Evolutionary conservation across 2,888 invertebrate species (phyloP), one percentile per base, ranked within the genome.

Genomic region (Leptarthrus brevirostris): DNA sequence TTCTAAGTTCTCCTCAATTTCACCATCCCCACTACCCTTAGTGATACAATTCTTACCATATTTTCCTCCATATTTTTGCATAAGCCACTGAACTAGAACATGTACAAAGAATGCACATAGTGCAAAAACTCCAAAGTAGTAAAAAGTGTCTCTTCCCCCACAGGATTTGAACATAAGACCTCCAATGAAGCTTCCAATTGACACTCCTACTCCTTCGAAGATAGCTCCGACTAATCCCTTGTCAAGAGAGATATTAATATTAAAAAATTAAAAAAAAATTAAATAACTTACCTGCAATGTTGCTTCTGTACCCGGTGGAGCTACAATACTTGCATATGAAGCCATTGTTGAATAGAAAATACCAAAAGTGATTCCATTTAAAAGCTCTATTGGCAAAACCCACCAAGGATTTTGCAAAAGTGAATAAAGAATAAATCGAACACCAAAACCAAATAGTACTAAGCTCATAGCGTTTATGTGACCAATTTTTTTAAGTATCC

Each of bases 351-450:
- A 90, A 83, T 93, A 96, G 80, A 93, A 93, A 81, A 96, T 88
- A 18, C 96, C 96, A 82, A 94, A 93, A 0, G 96, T 95, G 20
- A 96, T 86, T 0, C 97, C 96, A 84, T 97, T 95, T 6, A 93
- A 85, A 75, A 95, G 83, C 84, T 97, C 97, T 69, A 97, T 90
- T 0, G 94, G 91, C 74, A 97, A 86, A 56, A 93, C 90, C 87
- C 89, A 90, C 95, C 96, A 96, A 0, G 94, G 91, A 83, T 95
- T 91, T 0, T 86, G 86, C 70, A 96, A 84, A 70, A 92, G 84
- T 1, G 95, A 96, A 83, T 97, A 97, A 14, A 92, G 86, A 76
- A 94, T 86, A 80, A 95, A 94, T 64, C 97, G 89, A 0, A 94
- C 83, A 0, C 94, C 93, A 81, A 94, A 93, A 0, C 91, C 91